These are phyloP conservation scores for Hydrotaea diabolus DNA, from an alignment of 2,888 invertebrate species.

Conservation along the genomic window DNA sequence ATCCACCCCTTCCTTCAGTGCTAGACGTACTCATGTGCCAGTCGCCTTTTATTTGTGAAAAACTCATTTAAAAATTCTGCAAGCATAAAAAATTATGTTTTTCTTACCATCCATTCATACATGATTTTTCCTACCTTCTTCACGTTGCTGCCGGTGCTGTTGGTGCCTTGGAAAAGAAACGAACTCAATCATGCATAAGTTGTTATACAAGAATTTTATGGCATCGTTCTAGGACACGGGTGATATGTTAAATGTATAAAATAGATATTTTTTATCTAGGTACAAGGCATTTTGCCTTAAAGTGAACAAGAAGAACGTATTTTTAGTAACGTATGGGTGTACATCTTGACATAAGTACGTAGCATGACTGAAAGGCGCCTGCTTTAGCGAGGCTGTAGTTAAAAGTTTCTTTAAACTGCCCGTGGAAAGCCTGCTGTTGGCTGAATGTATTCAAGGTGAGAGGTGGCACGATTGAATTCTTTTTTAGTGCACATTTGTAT, in stretches of 20 bases:
- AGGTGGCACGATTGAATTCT: too few species aligned
- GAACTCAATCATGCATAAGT: constrained; percentile 47
- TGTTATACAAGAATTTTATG: constrained; percentile 44
- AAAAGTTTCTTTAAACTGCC: neutral
- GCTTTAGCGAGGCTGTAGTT: neutral
- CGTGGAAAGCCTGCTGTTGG: too few species aligned
- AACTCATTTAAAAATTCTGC: constrained; percentile 37
- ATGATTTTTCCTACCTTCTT: neutral
- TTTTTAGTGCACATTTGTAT: too few species aligned
- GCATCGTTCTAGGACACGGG: neutral
- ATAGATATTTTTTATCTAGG: constrained; percentile 18
- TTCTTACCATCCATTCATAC: neutral
- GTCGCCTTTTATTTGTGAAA: neutral
- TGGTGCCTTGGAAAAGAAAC: neutral
- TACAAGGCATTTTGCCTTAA: neutral
- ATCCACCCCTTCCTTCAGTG: neutral
- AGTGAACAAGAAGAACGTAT: neutral
- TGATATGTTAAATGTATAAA: constrained; percentile 32
- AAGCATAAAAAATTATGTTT: constrained; percentile 41
- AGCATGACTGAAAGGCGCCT: neutral
- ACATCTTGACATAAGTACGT: neutral
- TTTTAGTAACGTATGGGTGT: neutral
- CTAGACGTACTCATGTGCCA: neutral
- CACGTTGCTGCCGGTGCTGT: neutral
- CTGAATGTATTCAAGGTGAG: too few species aligned